Base-by-base conservation (phyloP, 2,113 vertebrate genomes). In the Paralichthys olivaceus region DNA sequence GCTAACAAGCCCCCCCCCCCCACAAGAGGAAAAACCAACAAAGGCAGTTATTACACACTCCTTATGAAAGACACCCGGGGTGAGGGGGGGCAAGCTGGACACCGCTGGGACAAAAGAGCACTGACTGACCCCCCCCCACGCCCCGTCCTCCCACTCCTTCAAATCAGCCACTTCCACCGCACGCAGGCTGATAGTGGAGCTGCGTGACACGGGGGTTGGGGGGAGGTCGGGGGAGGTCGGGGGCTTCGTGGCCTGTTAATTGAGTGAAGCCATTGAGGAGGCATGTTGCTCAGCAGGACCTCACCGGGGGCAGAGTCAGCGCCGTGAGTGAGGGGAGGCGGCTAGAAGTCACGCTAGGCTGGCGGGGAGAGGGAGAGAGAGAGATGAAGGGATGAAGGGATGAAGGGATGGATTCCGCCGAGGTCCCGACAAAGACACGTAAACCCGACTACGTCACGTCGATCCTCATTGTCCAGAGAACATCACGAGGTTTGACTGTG, bases 11-110 rank as follows among this genome's bases (percentile, higher is more conserved):
- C 79, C 84, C 86, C 84, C 88, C 89, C 84, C 89, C 90, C 90
- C 90, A 91, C 83, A 84, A 80, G 75, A 84, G 82, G 74, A 69
- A 84, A 88, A 91, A 85, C 88, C 80, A 89, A 91, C 91, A 92
- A 94, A 93, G 90, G 83, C 85, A 81, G 72, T 90, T 90, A 93
- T 93, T 90, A 88, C 86, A 83, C 85, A 90, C 91, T 81, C 77
- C 89, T 87, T 87, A 89, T 86, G 87, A 88, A 84, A 88, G 80
- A 88, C 80, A 47, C 65, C 86, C 57, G 81, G 87, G 86, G 79
- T 74, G 65, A 73, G 45, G 83, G 88, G 84, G 88, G 84, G 62
- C 75, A 77, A 59, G 87, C 77, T 86, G 93, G 93, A 93, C 92
- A 91, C 69, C 80, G n/a, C 19, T 1, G 14, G 77, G 56, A 91